phyloP scores from a whole-genome alignment of 2,888 invertebrate genomes.

The Mycalesis mineus region DNA sequence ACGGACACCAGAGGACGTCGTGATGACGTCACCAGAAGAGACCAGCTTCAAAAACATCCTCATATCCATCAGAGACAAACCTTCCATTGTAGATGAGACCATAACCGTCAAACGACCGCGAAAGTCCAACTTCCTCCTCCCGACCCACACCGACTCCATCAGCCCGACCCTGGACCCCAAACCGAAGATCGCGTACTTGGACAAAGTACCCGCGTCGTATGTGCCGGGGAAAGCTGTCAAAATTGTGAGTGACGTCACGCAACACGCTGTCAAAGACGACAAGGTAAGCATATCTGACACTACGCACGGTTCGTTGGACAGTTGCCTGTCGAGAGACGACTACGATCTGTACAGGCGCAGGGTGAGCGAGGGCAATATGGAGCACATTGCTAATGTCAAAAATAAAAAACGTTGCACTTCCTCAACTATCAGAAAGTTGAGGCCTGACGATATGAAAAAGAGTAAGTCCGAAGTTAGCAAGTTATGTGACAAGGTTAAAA shows the following conservation, averaged over 20 bases:
- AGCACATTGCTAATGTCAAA: conserved; percentile 30
- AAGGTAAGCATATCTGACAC: conserved; percentile 63
- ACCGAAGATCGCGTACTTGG: conserved; percentile 67
- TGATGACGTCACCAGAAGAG: conserved; percentile 71
- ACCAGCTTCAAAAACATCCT: conserved; percentile 66
- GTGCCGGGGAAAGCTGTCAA: conserved; percentile 87
- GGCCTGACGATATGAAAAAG: conserved; percentile 64
- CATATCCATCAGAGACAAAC: conserved; percentile 63
- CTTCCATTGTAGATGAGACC: conserved; percentile 58
- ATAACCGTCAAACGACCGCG: conserved; percentile 56
- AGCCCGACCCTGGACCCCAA: conserved; percentile 51
- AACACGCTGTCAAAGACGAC: conserved; percentile 56
- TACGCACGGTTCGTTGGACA: conserved; percentile 72
- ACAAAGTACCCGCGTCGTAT: conserved; percentile 57
- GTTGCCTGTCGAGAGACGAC: conserved; percentile 71
- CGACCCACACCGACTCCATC: conserved; percentile 54
- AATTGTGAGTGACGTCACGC: conserved; percentile 78
- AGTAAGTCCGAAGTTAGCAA: conserved; percentile 74
- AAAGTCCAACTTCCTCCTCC: conserved; percentile 59
- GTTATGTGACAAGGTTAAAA: conserved; percentile 67
- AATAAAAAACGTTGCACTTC: conserved; percentile 60
- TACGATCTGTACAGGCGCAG: conserved; percentile 55
- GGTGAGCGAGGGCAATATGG: conserved; percentile 63
- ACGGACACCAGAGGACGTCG: conserved; percentile 68
- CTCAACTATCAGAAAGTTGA: conserved; percentile 60